Evolutionary conservation across 2,797 vertebrate species (phyloP), one percentile per base, ranked within the genome.

Genomic region (Aselliscus stoliczkanus): DNA sequence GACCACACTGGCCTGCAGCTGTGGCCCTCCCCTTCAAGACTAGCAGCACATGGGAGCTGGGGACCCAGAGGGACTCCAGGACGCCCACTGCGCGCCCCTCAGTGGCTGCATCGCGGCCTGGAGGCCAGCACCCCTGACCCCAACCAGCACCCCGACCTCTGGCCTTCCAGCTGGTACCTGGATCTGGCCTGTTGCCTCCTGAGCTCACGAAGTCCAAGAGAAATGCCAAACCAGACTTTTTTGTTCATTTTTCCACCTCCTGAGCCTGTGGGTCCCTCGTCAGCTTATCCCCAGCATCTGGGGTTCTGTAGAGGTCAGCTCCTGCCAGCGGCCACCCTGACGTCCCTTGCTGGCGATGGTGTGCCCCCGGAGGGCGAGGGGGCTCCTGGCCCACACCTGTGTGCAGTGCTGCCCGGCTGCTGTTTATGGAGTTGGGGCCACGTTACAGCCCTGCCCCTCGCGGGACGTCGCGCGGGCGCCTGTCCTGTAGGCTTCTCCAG

Each of bases 301-400:
- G 23, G 62, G 54, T 52, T 29, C 29, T 42, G 23, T 34, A 25
- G 44, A 27, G 4, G 39, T 58, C 11, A 2, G n/a, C 29, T 3
- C 23, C 21, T 90, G 31, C 39, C 42, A 14, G n/a, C 2, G 6
- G 39, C 44, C 15, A 20, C 25, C 47, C 29, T 7, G 2, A 37
- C 23, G 23, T 56, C 70, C 65, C 10, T 69, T 0, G 2, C 23
- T 80, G 7, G 11, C 5, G 52, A 9, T 42, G 7, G 34, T 39
- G 60, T 2, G 0, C 34, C 13, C 0, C 17, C 0, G 37, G n/a
- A 50, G 42, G 4, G 7, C 21, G 3, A 20, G 1, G 27, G 27
- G 44, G 23, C 9, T 47, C 47, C 23, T 10, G 6, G 25, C 13
- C 31, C 10, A 14, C 37, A 50, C 27, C 1, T 17, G 23, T 13